Evolutionary conservation across 2,888 invertebrate species (phyloP), one percentile per base, ranked within the genome.

Genomic region (Microctonus aethiopoides): DNA sequence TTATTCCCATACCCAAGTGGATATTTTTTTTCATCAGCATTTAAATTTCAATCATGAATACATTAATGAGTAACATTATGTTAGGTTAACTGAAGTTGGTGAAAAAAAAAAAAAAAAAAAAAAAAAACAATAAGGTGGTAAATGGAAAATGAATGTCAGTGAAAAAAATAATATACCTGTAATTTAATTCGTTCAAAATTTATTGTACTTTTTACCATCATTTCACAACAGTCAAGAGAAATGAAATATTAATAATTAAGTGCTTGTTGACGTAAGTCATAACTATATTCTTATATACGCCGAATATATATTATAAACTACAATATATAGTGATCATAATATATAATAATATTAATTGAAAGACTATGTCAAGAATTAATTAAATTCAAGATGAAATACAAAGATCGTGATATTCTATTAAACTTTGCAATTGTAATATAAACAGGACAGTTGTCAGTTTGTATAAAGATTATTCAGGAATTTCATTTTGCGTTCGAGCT

Each of bases 221-320:
- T n/a, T 46, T 46, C 46, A 46, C 39, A 39, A n/a, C 46, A n/a
- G 7, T 46, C 6, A 16, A 16, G 16, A 16, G 16, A 16, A 46
- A 46, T 46, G 46, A 46, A 46, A 46, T 46, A 7, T 16, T 46
- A 46, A 46, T 46, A 20, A 46, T 46, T 46, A 46, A 46, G 46
- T 46, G 46, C 46, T 46, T 16, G 9, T 6, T 46, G 46, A 46
- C 46, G 16, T 46, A 20, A 16, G 9, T 59, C 59, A 59, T 59
- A 34, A 59, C 34, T 36, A 59, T 34, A 16, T 39, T 61, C n/a
- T 39, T 13, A 22, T 68, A 68, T 54, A 13, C 52, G 20, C 56
- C 52, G 52, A 68, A 61, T 68, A 62, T 54, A 68, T 52, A 60
- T 36, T 54, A 62, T 68, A 61, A 68, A 68, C 61, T 68, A 68